phyloP scores from a whole-genome alignment of 2,113 vertebrate genomes.

The Protobothrops flavoviridis region DNA sequence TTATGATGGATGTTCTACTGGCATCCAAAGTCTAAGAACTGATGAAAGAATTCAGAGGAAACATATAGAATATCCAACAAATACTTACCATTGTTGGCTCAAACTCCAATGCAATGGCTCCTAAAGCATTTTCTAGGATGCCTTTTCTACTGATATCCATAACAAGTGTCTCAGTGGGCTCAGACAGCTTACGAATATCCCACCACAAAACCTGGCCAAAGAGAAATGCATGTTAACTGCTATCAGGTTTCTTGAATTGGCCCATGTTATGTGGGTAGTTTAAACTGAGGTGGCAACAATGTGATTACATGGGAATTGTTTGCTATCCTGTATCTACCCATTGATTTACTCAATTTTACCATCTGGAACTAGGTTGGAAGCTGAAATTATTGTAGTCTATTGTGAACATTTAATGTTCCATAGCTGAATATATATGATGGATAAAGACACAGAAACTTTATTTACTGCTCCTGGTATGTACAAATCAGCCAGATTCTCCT shows the following conservation, averaged over 20 bases:
- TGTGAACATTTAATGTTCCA: background rate
- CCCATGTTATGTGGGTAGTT: background rate
- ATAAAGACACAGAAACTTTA: background rate
- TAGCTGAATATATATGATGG: background rate
- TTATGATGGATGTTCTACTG: background rate
- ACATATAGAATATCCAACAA: background rate
- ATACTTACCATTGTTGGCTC: constrained; percentile 83
- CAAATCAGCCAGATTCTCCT: background rate
- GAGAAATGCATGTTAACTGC: background rate
- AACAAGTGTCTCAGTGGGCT: constrained; percentile 84
- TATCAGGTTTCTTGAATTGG: background rate
- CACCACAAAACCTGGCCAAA: constrained; percentile 88
- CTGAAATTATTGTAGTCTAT: background rate
- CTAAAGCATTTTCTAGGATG: constrained; percentile 77
- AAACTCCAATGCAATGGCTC: constrained; percentile 86
- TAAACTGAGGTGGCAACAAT: background rate
- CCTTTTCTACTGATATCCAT: constrained; percentile 82
- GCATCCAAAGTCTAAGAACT: background rate
- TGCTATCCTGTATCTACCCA: background rate
- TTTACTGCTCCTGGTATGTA: background rate
- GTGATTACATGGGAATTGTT: background rate
- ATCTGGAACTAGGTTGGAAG: background rate
- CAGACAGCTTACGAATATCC: constrained; percentile 85
- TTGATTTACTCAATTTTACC: background rate
- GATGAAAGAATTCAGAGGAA: background rate